Conservation (phyloP, 1,140 invertebrate species). For the Solenopsis fugax region DNA sequence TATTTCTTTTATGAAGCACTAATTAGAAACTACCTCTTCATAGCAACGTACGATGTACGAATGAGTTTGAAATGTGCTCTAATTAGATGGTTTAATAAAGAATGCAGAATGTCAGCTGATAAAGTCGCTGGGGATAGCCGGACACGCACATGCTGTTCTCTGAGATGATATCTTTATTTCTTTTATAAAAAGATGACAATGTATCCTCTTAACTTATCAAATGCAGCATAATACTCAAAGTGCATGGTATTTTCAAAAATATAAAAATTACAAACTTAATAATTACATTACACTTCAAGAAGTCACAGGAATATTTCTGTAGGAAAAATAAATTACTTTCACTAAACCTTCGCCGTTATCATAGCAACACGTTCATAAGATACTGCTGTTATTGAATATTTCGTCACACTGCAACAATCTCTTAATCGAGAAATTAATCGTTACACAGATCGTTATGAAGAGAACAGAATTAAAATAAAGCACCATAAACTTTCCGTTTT, state of each 20-base stretch:
- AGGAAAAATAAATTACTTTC: constrained; percentile 2
- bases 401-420: constrained; percentile 31
- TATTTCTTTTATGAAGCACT: constrained; percentile 34
- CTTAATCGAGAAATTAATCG: constrained; percentile 2
- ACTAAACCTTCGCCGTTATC: neutral
- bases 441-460: neutral
- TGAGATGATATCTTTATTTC: constrained; percentile 32
- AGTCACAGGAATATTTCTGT: constrained; percentile 5
- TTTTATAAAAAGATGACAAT: constrained; percentile 31
- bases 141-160: neutral
- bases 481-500: neutral
- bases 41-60: too few relatives aligned
- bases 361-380: neutral
- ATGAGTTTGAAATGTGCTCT: neutral
- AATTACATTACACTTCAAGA: neutral
- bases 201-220: neutral
- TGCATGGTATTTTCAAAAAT: neutral
- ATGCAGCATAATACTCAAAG: neutral
- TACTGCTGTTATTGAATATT: neutral
- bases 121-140: neutral
- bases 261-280: neutral
- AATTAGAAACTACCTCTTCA: too few relatives aligned
- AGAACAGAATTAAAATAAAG: constrained; percentile 1
- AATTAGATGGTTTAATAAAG: neutral
- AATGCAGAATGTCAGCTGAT: neutral